Conservation (phyloP, 2,888 invertebrate species). For the Galerucella nymphaeae region DNA sequence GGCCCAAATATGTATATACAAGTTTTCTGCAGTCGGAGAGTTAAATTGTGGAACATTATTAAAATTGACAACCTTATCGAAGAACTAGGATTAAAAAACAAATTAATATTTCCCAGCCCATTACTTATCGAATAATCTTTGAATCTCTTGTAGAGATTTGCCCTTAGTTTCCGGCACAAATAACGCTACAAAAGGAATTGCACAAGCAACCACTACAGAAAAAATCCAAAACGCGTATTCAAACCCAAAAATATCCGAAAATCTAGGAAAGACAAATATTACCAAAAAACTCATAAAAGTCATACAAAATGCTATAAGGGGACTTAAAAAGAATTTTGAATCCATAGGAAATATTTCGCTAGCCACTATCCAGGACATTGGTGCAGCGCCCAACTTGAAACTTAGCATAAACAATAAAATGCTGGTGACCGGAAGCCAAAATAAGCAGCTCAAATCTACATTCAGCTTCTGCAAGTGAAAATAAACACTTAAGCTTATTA, state of each 20-base stretch:
- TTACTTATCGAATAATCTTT: constrained; percentile 36
- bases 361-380: constrained; percentile 83
- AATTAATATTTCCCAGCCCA: background rate
- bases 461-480: constrained; percentile 45
- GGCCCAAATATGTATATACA: too few species aligned
- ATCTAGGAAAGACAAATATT: constrained; percentile 46
- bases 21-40: too few species aligned
- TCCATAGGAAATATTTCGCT: constrained; percentile 84
- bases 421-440: constrained; percentile 78
- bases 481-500: constrained; percentile 47
- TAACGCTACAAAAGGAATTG: constrained; percentile 46
- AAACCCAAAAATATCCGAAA: constrained; percentile 44
- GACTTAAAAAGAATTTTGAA: constrained; percentile 74
- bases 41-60: too few species aligned
- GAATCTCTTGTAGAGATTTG: constrained; percentile 49
- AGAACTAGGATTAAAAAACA: too few species aligned
- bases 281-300: constrained; percentile 38
- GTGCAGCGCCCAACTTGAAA: constrained; percentile 78
- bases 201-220: constrained; percentile 41
- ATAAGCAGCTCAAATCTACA: constrained; percentile 58
- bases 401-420: constrained; percentile 77
- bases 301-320: constrained; percentile 36
- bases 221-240: constrained; percentile 48
- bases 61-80: too few species aligned
- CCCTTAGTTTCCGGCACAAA: constrained; percentile 50